Conservation (phyloP, 1,140 invertebrate species). For the Ips typographus region DNA sequence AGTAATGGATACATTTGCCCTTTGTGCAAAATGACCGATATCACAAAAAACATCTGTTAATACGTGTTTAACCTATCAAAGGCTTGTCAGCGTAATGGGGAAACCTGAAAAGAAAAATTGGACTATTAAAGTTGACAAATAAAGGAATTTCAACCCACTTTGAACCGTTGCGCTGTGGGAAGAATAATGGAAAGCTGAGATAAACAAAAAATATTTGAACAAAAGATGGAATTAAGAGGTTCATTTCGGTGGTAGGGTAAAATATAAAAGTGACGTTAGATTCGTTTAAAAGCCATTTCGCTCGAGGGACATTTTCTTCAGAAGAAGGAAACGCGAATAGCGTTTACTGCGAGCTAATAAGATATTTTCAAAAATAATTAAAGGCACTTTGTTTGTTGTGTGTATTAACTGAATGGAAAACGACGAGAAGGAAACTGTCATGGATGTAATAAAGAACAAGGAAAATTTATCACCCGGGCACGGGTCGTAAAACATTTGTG, state of each 20-base stretch:
- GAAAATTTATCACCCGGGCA: constrained; percentile 34
- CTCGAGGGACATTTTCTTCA: background rate
- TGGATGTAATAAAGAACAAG: constrained; percentile 35
- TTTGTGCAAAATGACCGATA: constrained; percentile 25
- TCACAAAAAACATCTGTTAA: constrained; percentile 37
- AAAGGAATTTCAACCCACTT: constrained; percentile 24
- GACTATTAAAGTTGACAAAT: constrained; percentile 33
- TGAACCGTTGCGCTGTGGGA: constrained; percentile 9
- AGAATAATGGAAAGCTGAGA: constrained; percentile 24
- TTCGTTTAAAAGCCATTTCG: background rate
- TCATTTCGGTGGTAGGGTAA: background rate
- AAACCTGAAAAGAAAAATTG: constrained; percentile 19
- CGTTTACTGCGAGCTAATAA: constrained; percentile 6
- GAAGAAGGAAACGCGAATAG: constrained; percentile 1
- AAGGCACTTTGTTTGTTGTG: constrained; percentile 22
- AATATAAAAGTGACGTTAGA: background rate
- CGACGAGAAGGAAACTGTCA: constrained; percentile 26
- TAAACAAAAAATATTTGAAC: constrained; percentile 23
- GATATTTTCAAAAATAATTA: constrained; percentile 33
- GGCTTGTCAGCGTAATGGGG: constrained; percentile 26
- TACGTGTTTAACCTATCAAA: constrained; percentile 38
- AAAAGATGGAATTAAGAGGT: constrained; percentile 17
- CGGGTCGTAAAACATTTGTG: constrained; percentile 35
- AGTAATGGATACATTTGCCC: constrained; percentile 38
- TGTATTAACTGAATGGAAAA: constrained; percentile 25